These are phyloP conservation scores for Lacerta bilineata DNA, from an alignment of 2,797 vertebrate species.

Conservation along the genomic window DNA sequence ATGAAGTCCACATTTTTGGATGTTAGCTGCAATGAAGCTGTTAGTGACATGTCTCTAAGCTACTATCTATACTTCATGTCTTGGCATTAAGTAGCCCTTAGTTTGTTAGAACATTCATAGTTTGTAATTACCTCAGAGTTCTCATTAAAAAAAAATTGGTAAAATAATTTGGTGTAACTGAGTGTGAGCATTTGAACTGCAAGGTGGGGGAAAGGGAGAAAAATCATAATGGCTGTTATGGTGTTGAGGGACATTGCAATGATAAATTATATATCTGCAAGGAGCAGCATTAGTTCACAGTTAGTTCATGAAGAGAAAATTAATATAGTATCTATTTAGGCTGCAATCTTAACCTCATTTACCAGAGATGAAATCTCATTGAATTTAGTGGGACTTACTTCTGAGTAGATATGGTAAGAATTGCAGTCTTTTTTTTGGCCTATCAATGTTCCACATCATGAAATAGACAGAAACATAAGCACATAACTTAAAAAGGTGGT, in stretches of 20 bases:
- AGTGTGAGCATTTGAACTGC: constrained; percentile 43
- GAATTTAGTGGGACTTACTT: no score
- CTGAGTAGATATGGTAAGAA: no score
- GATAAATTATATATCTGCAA: constrained; percentile 45
- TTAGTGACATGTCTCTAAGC: constrained; percentile 62
- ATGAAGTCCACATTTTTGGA: constrained; percentile 68
- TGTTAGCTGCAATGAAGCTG: constrained; percentile 59
- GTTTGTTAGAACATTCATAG: constrained; percentile 68
- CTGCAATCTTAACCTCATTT: not conserved
- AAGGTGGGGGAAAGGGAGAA: not conserved
- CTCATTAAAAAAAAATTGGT: constrained; percentile 67
- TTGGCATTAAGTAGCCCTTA: constrained; percentile 56
- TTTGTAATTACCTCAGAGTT: constrained; percentile 69
- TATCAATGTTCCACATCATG: not conserved
- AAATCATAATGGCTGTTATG: constrained; percentile 19
- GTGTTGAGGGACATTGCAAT: constrained; percentile 43
- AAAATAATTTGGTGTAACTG: constrained; percentile 61
- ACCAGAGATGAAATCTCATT: no score
- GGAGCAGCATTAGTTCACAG: not conserved
- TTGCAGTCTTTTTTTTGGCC: not conserved
- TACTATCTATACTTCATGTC: constrained; percentile 38
- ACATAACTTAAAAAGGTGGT: not conserved
- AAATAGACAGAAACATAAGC: not conserved
- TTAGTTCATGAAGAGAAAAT: constrained; percentile 31
- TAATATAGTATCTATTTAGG: not conserved